Evolutionary conservation across 1,140 invertebrate species (phyloP).

Genomic region (Hyphantria cunea): DNA sequence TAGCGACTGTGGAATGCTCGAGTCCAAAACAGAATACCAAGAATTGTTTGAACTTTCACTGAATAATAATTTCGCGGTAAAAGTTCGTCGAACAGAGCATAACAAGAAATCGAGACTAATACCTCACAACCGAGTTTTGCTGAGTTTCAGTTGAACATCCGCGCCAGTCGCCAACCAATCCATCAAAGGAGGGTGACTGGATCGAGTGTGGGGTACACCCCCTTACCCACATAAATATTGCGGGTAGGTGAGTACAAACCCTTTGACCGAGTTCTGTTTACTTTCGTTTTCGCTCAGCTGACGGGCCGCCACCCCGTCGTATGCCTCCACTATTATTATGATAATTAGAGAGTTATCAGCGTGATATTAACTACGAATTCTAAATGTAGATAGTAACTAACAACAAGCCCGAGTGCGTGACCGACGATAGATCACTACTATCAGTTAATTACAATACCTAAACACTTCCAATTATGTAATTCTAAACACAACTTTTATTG

Average conservation of each 20-base stretch:
- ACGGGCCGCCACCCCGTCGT: slow-evolving; percentile 71
- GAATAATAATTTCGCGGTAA: slow-evolving; percentile 73
- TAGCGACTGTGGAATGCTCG: slow-evolving; percentile 37
- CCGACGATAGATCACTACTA: background rate
- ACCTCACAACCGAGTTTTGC: slow-evolving; percentile 62
- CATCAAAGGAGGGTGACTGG: slow-evolving; percentile 75
- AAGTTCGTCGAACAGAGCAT: slow-evolving; percentile 63
- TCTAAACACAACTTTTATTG: too few relatives aligned
- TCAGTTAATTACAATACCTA: slow-evolving; percentile 5
- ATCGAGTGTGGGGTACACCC: slow-evolving; percentile 69
- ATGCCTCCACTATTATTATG: slow-evolving; percentile 77
- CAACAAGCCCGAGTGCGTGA: slow-evolving; percentile 22
- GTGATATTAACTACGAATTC: slow-evolving; percentile 46
- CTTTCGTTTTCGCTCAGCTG: slow-evolving; percentile 83
- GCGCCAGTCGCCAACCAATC: slow-evolving; percentile 76
- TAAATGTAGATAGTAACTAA: slow-evolving; percentile 49
- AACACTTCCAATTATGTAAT: slow-evolving; percentile 1
- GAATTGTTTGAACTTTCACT: slow-evolving; percentile 71
- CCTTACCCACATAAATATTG: slow-evolving; percentile 80
- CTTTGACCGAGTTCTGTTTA: slow-evolving; percentile 83
- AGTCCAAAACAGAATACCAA: slow-evolving; percentile 71
- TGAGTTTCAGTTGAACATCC: slow-evolving; percentile 73
- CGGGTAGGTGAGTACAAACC: slow-evolving; percentile 81
- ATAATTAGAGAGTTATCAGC: slow-evolving; percentile 77
- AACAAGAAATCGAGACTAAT: slow-evolving; percentile 72